Conservation (phyloP, 2,113 vertebrate species). For the Cyanistes caeruleus region DNA sequence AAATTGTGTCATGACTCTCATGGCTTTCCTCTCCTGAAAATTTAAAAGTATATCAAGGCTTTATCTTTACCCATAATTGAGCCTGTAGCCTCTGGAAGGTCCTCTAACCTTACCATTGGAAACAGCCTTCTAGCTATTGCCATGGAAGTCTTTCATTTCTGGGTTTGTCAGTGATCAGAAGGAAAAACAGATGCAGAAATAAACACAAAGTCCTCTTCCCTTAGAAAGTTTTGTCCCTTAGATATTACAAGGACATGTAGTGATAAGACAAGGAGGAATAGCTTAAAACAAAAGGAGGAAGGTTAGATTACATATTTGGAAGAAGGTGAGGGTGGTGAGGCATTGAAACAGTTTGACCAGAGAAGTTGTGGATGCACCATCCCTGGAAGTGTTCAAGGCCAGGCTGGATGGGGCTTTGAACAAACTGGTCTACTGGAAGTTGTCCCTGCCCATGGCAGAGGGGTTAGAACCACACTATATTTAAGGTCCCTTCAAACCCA, state of each 20-base stretch:
- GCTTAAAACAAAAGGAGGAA: not conserved
- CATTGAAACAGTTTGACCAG: not conserved
- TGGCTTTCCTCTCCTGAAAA: not conserved
- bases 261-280: not conserved
- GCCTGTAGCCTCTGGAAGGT: not conserved
- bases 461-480: not conserved
- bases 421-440: not conserved
- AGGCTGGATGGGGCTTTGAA: not conserved
- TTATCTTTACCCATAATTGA: not conserved
- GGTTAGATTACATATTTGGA: not conserved
- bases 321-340: not conserved
- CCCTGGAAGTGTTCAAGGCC: not conserved
- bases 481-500: not conserved
- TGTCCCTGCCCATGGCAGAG: no score
- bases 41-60: not conserved
- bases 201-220: not conserved
- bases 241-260: not conserved
- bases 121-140: not conserved
- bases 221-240: not conserved
- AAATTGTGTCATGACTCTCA: not conserved
- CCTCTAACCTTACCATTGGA: not conserved
- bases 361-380: accelerated
- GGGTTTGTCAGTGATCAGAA: not conserved
- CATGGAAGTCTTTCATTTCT: not conserved
- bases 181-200: not conserved